Evolutionary conservation across 2,797 vertebrate genomes (phyloP), one percentile per base, ranked within the genome.

Genomic region (Onychomys torridus): DNA sequence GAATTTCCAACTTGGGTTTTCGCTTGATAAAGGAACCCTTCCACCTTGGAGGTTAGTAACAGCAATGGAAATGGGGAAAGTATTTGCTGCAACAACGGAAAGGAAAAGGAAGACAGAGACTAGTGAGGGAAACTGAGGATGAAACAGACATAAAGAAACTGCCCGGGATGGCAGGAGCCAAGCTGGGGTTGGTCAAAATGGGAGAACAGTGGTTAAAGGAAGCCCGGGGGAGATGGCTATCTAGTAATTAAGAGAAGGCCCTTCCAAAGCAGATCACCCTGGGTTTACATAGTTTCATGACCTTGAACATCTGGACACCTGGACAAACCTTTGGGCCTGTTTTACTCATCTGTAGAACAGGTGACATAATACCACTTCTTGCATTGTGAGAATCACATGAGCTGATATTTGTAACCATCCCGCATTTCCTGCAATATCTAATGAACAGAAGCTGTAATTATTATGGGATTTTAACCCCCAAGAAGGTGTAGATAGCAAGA

Each of bases 1-100:
- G 69, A 88, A 91, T 91, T 95, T 84, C 59, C 55, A 94, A n/a
- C 17, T 5, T 77, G 86, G 49, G 25, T 67, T 95, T 97, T 93
- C n/a, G 5, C 84, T 94, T 94, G 67, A n/a, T 81, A 87, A 88
- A 88, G 69, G 76, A 91, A 71, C 49, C 87, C 32, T 86, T 97
- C 71, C 75, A 16, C 49, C 55, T 83, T 73, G 63, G 91, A 91
- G 43, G 34, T 94, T 96, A 78, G 37, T 73, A 81, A 79, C 75
- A 79, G 91, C 69, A 86, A 25, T 91, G 40, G 71, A 88, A 90
- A 65, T 0, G 16, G 65, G 14, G 40, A 92, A 92, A 79, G 84
- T 43, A 61, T 95, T 84, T 95, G 29, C 75, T 63, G 71, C 79
- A 73, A 67, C 93, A 55, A 75, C 2, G 25, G 49, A 96, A 94